Percentiles rank a stretch among this genome's conserved stretches.
phyloP scores from a whole-genome alignment of 2,113 vertebrate genomes.

The Thamnophis sirtalis region DNA sequence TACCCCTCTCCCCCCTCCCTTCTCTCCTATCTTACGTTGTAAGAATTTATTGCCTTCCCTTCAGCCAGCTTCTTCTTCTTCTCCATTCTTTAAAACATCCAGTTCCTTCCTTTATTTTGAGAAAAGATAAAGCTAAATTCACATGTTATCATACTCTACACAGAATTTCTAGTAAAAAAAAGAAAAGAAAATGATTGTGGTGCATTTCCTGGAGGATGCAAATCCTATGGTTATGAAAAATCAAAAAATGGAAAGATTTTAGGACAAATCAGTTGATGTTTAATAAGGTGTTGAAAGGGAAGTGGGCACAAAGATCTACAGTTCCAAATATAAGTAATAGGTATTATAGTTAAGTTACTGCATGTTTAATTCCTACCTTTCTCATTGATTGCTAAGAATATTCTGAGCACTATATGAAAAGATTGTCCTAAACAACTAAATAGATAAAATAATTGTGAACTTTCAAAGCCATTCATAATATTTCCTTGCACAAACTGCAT shows the following conservation, averaged over 20 bases:
- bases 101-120: background rate
- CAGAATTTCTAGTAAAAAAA: background rate
- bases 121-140: background rate
- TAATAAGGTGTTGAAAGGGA: background rate
- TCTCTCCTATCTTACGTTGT: background rate
- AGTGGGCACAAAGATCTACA: background rate
- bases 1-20: background rate
- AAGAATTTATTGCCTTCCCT: background rate
- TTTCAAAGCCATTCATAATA: conserved; percentile 6
- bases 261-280: background rate
- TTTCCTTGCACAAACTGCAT: conserved; percentile 20
- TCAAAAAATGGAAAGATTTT: background rate
- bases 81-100: background rate
- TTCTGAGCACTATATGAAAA: background rate
- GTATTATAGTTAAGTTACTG: too few relatives aligned
- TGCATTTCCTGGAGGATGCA: background rate
- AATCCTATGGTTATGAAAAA: background rate
- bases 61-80: background rate
- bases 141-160: background rate
- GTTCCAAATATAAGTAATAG: background rate
- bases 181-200: background rate
- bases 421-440: background rate
- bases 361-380: background rate
- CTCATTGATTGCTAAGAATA: background rate
- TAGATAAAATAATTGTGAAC: background rate